These are phyloP conservation scores for Microctonus hyperodae DNA, from an alignment of 2,888 invertebrate genomes.

Conservation along the genomic window DNA sequence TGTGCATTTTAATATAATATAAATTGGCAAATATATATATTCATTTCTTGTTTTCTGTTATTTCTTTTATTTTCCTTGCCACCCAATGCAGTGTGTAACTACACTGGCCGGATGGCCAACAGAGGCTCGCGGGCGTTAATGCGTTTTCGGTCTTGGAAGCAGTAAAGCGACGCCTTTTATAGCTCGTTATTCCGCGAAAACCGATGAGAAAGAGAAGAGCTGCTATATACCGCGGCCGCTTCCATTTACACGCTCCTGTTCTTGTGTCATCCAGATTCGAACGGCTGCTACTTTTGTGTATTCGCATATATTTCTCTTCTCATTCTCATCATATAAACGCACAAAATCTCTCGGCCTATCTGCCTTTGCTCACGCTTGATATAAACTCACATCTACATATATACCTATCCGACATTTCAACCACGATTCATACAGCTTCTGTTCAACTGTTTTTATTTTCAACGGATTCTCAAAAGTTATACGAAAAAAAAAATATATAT, in stretches of 20 bases:
- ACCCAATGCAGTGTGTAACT: constrained; percentile 23
- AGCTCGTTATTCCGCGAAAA: constrained; percentile 50
- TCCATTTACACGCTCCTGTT: constrained; percentile 32
- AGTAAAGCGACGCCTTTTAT: constrained; percentile 49
- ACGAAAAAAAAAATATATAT: not conserved
- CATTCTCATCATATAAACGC: not conserved
- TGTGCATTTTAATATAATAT: not conserved
- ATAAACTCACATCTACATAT: not conserved
- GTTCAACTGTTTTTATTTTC: constrained; percentile 1
- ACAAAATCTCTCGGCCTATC: not conserved
- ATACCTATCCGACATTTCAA: not conserved
- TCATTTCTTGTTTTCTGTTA: not conserved
- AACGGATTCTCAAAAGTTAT: not conserved
- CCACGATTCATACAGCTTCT: not conserved
- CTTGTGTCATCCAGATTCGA: constrained; percentile 16
- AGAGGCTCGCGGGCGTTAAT: constrained; percentile 41
- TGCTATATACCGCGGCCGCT: constrained; percentile 25
- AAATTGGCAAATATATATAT: not conserved
- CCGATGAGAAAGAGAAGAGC: constrained; percentile 44
- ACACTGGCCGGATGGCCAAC: constrained; percentile 35
- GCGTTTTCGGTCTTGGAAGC: constrained; percentile 49
- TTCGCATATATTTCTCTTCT: not conserved
- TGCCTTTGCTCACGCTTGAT: not conserved
- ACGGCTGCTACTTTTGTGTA: not conserved
- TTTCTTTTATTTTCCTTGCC: constrained; percentile 14